These are phyloP conservation scores for Prosapia bicincta DNA, from an alignment of 2,888 invertebrate species.

Conservation along the genomic window DNA sequence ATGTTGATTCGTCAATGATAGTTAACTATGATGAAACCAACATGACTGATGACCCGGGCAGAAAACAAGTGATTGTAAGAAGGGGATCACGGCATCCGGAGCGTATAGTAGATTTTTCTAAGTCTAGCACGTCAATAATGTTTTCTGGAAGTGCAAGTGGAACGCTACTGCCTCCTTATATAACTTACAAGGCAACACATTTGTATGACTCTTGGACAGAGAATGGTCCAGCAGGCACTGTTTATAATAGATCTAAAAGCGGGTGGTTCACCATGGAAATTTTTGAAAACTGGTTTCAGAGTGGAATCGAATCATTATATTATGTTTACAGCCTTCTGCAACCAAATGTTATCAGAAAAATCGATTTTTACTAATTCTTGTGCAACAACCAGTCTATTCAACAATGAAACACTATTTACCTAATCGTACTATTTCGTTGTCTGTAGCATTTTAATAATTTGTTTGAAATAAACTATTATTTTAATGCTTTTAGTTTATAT, in stretches of 20 bases:
- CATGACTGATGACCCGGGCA: neutral
- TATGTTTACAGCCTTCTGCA: too few relatives aligned
- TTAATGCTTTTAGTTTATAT: too few relatives aligned
- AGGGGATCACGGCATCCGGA: too few relatives aligned
- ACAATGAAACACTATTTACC: too few relatives aligned
- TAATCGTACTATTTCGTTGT: too few relatives aligned
- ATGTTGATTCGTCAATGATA: too few relatives aligned
- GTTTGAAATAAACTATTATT: too few relatives aligned
- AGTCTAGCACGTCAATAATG: slow-evolving; percentile 42
- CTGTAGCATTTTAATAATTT: too few relatives aligned
- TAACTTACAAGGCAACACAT: slow-evolving; percentile 43
- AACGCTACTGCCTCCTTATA: slow-evolving; percentile 41
- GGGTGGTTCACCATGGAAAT: slow-evolving; percentile 43
- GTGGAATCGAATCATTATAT: too few relatives aligned
- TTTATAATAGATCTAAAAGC: slow-evolving; percentile 43
- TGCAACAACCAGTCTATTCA: too few relatives aligned
- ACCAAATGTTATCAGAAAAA: too few relatives aligned
- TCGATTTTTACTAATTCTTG: too few relatives aligned
- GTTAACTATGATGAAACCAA: neutral
- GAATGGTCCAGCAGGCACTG: slow-evolving; percentile 42
- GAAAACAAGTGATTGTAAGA: neutral
- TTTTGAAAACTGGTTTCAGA: slow-evolving; percentile 45
- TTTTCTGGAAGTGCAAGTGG: slow-evolving; percentile 43
- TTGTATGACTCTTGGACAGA: slow-evolving; percentile 43
- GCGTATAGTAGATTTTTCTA: slow-evolving; percentile 30